phyloP scores from a whole-genome alignment of 2,113 vertebrate species.

The Oceanodroma tethys region DNA sequence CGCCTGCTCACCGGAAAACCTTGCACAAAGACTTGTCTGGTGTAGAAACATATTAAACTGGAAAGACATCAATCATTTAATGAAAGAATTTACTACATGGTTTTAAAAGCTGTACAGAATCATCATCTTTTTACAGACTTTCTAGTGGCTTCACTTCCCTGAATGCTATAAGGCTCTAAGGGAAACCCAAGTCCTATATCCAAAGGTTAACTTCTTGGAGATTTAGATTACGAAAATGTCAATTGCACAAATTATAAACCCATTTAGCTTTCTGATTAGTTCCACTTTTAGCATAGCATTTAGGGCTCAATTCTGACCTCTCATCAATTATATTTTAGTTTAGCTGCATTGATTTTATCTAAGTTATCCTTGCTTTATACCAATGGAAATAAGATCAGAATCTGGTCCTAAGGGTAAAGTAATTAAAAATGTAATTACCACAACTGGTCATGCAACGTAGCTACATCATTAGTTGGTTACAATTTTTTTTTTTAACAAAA shows the following conservation, averaged over 20 bases:
- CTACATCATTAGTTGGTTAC: not conserved
- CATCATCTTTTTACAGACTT: conserved; percentile 51
- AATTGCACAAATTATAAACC: conserved; percentile 71
- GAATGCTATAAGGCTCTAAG: conserved; percentile 64
- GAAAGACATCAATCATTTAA: conserved; percentile 51
- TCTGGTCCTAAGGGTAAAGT: conserved; percentile 40
- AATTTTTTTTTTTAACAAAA: not conserved
- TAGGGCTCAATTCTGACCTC: conserved; percentile 33
- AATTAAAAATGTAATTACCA: conserved; percentile 55
- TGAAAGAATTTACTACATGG: conserved; percentile 58
- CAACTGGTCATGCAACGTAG: conserved; percentile 11
- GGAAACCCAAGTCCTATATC: conserved; percentile 58
- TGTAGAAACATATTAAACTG: conserved; percentile 34
- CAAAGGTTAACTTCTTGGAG: conserved; percentile 75
- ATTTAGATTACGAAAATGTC: conserved; percentile 67
- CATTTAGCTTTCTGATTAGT: conserved; percentile 61
- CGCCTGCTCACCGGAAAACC: not conserved
- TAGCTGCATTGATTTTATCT: conserved; percentile 22
- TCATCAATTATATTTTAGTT: conserved; percentile 28
- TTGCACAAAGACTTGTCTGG: not conserved
- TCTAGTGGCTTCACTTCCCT: conserved; percentile 47
- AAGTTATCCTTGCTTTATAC: conserved; percentile 3
- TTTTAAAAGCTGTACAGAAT: conserved; percentile 53
- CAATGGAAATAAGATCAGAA: conserved; percentile 25
- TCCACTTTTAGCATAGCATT: conserved; percentile 25